Evolutionary conservation across 2,113 vertebrate genomes (phyloP).

Genomic region (Passerina amoena): DNA sequence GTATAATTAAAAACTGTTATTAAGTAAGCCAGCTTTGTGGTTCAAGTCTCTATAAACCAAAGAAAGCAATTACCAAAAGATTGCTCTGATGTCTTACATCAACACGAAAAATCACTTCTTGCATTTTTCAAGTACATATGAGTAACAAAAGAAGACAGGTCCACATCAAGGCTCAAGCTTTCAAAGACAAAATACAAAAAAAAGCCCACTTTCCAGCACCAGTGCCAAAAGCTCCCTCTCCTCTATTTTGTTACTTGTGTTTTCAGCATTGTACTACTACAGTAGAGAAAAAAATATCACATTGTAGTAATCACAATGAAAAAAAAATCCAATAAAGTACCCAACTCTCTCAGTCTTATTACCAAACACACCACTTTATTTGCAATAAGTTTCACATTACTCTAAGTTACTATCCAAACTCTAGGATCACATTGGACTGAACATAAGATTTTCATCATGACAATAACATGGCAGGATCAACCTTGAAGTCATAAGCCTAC

Average conservation of each 20-base stretch:
- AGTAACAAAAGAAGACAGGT: not conserved
- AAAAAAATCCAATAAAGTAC: not conserved
- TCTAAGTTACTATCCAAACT: not conserved
- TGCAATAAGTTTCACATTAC: not conserved
- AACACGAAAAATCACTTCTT: not conserved
- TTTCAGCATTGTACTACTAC: not conserved
- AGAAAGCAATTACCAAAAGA: conserved; percentile 40
- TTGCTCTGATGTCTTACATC: not conserved
- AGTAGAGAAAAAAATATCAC: not conserved
- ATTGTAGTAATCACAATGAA: not conserved
- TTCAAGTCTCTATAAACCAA: conserved; percentile 12
- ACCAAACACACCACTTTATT: not conserved
- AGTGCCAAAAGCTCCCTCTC: not conserved
- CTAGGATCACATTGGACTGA: not conserved
- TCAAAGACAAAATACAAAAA: not conserved
- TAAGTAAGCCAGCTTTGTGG: conserved; percentile 27
- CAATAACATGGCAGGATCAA: not conserved
- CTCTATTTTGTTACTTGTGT: not conserved
- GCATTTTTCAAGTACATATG: not conserved
- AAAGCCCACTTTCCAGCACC: not conserved
- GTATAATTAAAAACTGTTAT: conserved; percentile 16
- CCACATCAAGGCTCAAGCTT: not conserved
- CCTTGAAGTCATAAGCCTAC: not conserved
- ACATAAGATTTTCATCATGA: not conserved
- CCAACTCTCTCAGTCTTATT: not conserved